Base-by-base conservation (phyloP, 2,113 vertebrate species). In the Rhombomys opimus region DNA sequence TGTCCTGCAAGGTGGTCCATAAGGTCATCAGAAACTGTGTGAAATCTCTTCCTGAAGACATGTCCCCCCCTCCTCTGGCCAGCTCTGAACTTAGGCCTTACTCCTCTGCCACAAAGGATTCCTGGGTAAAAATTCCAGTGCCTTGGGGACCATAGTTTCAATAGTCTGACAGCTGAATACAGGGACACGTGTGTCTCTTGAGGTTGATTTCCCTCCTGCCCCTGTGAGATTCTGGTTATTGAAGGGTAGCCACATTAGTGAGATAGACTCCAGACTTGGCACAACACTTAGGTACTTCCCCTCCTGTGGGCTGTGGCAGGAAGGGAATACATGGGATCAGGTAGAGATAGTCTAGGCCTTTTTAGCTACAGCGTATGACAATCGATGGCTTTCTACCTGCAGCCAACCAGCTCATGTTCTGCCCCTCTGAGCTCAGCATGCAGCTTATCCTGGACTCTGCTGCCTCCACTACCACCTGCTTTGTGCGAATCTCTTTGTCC, bases 311-410 rank as follows among this genome's bases (percentile, higher is more conserved):
- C 67, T 7, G 3, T 7, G 22, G 27, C 50, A 63, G 70, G 1
- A 0, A 25, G 32, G 35, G 57, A 52, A 18, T 2, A 18, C 13
- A 9, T 0, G 1, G 38, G 72, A 38, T 12, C 41, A 54, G 72
- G 10, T 0, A 7, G 73, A 20, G 2, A 5, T 1, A 10, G 54
- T 11, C 8, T 59, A 0, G 68, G 35, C 30, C 52, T 41, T 0
- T 0, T 1, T 73, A 76, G 1, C 41, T 2, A 61, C 6, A 1
- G 10, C 65, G 73, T 3, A 8, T 13, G 52, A 50, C 15, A 11
- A 20, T 3, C 12, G 0, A 22, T 35, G 93, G 10, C 72, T 35
- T 20, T 15, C 32, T 35, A 3, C 5, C 1, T 0, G 23, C 17
- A 9, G 7, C 11, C 67, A 70, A 20, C 11, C 46, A 70, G 4